Conservation (phyloP, 2,113 vertebrate species). For the Nasalis larvatus region DNA sequence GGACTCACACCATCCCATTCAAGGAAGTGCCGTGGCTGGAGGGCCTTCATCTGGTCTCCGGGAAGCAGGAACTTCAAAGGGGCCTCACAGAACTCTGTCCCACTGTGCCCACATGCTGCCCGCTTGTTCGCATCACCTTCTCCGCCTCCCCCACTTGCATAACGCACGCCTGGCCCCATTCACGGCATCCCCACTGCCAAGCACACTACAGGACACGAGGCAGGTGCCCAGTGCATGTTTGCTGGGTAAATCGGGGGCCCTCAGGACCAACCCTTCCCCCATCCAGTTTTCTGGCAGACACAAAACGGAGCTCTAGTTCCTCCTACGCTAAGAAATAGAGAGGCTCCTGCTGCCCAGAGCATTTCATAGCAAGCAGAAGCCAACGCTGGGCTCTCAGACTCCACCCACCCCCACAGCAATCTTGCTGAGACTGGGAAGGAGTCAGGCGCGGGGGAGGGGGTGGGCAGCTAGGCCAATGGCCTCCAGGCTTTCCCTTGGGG, state of each 20-base stretch:
- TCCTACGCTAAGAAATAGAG: neutral
- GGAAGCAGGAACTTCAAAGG: neutral
- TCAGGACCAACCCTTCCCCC: neutral
- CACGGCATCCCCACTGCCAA: neutral
- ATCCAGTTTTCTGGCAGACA: neutral
- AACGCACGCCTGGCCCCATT: no score
- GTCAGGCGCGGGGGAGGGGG: neutral
- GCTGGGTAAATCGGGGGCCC: no score
- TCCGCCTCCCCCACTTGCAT: neutral
- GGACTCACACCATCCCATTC: neutral
- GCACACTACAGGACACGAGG: accelerated
- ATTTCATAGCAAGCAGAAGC: neutral
- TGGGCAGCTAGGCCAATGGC: neutral
- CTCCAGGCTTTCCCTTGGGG: neutral
- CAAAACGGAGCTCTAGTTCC: neutral
- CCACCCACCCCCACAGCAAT: neutral
- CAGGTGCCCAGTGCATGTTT: neutral
- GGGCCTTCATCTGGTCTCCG: neutral
- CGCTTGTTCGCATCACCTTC: accelerated
- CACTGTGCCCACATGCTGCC: neutral
- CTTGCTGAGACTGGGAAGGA: neutral
- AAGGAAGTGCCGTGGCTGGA: neutral
- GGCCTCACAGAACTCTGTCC: neutral
- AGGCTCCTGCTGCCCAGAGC: neutral
- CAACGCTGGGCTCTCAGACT: neutral